These are phyloP conservation scores for Caenorhabditis drosophilae DNA, from an alignment of 2,888 invertebrate genomes.

Conservation along the genomic window DNA sequence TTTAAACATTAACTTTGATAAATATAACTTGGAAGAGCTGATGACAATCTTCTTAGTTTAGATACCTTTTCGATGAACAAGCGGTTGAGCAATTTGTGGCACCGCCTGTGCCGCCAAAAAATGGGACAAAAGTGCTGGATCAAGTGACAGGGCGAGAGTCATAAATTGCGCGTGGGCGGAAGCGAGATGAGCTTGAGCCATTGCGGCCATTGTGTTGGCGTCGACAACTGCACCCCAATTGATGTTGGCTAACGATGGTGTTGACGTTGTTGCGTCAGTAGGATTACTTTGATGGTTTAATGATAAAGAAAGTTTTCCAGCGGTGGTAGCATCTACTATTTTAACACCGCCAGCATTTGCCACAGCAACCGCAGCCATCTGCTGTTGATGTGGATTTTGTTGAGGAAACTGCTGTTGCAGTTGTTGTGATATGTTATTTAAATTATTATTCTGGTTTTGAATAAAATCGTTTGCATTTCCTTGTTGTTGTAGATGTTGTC, in stretches of 20 bases:
- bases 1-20: too few relatives aligned
- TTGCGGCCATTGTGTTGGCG: constrained; percentile 30
- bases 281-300: too few relatives aligned
- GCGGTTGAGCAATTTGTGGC: constrained; percentile 30
- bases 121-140: constrained; percentile 43
- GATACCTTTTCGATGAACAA: constrained; percentile 34
- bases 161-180: constrained; percentile 37
- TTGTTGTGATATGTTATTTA: too few relatives aligned
- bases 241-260: constrained; percentile 11
- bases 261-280: background rate
- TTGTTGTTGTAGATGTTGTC: too few relatives aligned
- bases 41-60: background rate
- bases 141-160: constrained; percentile 39
- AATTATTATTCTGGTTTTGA: too few relatives aligned
- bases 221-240: constrained; percentile 32
- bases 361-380: background rate
- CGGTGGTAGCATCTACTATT: too few relatives aligned
- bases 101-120: constrained; percentile 38
- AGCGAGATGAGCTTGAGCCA: constrained; percentile 38
- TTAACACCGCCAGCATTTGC: background rate
- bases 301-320: too few relatives aligned
- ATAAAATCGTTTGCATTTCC: too few relatives aligned
- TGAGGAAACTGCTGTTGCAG: too few relatives aligned
- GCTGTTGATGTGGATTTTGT: too few relatives aligned
- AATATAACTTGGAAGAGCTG: background rate